A percentile compares a stretch with the other conserved stretches of the same genome.
Evolutionary conservation across 1,140 invertebrate species (phyloP).

Genomic region (Dufourea novaeangliae): DNA sequence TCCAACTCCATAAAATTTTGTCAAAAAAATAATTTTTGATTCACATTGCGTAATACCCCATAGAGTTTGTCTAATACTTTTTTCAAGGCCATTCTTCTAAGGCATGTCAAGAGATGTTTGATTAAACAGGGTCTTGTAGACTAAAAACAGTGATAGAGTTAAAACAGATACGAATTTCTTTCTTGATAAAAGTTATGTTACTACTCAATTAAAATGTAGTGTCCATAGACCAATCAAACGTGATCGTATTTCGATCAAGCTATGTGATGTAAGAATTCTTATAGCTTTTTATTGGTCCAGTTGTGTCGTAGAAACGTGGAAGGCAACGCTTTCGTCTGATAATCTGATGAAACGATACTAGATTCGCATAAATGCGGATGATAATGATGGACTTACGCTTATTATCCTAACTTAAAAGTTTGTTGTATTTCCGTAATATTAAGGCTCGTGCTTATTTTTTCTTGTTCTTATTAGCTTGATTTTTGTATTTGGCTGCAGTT

Average conservation of each 20-base stretch:
- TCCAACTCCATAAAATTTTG: conserved; percentile 50
- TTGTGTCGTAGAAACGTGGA: conserved; percentile 64
- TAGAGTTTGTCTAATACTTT: conserved; percentile 33
- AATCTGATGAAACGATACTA: conserved; percentile 70
- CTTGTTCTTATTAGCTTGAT: conserved; percentile 79
- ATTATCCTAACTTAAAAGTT: conserved; percentile 77
- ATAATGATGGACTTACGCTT: conserved; percentile 77
- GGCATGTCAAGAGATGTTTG: conserved; percentile 15
- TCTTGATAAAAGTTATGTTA: not conserved
- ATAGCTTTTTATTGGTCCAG: conserved; percentile 55
- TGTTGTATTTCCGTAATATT: conserved; percentile 61
- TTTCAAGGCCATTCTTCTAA: conserved; percentile 47
- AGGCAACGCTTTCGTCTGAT: conserved; percentile 59
- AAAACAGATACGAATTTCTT: not conserved
- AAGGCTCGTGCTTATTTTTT: conserved; percentile 77
- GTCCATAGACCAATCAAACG: conserved; percentile 9
- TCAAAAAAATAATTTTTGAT: conserved; percentile 57
- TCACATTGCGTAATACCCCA: conserved; percentile 27
- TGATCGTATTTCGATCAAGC: conserved; percentile 8
- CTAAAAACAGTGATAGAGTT: too few species aligned
- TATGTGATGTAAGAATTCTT: conserved; percentile 1
- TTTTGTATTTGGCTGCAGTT: conserved; percentile 78
- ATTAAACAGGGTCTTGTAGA: not conserved
- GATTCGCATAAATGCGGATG: conserved; percentile 73
- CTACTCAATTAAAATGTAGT: conserved; percentile 15